Conservation (phyloP, 64 coral and sea anemone species). For the Dendronephthya gigantea region DNA sequence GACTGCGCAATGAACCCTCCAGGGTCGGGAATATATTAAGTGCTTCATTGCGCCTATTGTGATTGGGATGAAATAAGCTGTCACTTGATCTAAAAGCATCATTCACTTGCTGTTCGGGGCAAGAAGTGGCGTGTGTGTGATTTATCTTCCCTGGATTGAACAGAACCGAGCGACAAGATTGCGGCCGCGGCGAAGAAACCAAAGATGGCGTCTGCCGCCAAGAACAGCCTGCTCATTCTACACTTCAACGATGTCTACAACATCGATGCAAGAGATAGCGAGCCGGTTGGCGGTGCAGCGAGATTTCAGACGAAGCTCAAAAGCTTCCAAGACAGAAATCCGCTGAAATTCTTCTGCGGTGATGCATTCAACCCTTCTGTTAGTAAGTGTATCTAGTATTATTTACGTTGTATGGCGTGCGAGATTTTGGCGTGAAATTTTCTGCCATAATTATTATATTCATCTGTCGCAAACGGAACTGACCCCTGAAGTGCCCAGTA, state of each 20-base stretch:
- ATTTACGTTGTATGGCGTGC: neutral
- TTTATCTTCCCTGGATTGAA: no score
- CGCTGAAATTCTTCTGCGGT: slow-evolving; percentile 69
- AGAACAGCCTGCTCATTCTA: slow-evolving; percentile 33
- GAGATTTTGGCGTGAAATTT: neutral
- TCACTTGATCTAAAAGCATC: no score
- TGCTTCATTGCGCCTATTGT: no score
- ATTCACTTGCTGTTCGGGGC: no score
- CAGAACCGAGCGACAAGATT: neutral
- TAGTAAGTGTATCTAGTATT: slow-evolving; percentile 50
- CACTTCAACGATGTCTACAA: slow-evolving; percentile 99
- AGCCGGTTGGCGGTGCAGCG: slow-evolving; percentile 85
- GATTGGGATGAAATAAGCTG: no score
- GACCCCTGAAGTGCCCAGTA: no score
- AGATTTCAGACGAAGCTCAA: slow-evolving; percentile 75
- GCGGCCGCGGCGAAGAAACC: neutral
- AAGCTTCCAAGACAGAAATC: slow-evolving; percentile 59
- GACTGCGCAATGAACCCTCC: no score
- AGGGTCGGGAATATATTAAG: no score
- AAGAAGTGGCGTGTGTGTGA: no score
- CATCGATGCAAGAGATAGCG: slow-evolving; percentile 69
- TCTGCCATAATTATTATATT: no score
- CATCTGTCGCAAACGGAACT: no score
- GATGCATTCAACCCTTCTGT: slow-evolving; percentile 82
- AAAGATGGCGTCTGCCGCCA: neutral